Percentiles rank a stretch among this genome's conserved stretches.
These are phyloP conservation scores for Oscheius sp. DNA, from an alignment of 2,888 invertebrate genomes.

Conservation along the genomic window DNA sequence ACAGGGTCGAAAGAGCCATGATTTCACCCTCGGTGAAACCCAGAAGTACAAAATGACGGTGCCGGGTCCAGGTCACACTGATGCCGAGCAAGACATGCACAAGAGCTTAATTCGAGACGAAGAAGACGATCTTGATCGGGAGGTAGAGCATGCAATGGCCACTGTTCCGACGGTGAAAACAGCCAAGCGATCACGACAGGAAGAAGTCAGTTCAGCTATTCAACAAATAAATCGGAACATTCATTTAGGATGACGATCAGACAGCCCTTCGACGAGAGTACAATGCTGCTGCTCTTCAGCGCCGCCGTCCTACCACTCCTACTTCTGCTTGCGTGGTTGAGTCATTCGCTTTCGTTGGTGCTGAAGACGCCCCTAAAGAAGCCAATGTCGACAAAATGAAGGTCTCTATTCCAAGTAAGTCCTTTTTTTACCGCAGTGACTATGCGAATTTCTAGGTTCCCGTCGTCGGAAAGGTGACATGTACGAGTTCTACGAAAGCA, in stretches of 20 bases:
- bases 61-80: conserved; percentile 69
- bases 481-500: conserved; percentile 65
- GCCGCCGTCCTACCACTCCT: conserved; percentile 69
- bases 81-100: conserved; percentile 70
- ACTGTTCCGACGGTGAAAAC: conserved; percentile 15
- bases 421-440: neutral
- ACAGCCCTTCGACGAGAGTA: conserved; percentile 55
- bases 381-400: conserved; percentile 48
- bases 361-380: conserved; percentile 25
- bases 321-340: conserved; percentile 52
- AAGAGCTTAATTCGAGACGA: conserved; percentile 62
- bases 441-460: conserved; percentile 19
- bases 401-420: conserved; percentile 54
- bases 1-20: conserved; percentile 39
- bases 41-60: conserved; percentile 71
- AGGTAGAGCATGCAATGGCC: conserved; percentile 38
- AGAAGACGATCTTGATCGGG: conserved; percentile 51
- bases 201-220: neutral
- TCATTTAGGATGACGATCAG: conserved; percentile 9
- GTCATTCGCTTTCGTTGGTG: conserved; percentile 44
- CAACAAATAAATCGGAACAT: neutral
- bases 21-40: conserved; percentile 68
- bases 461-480: conserved; percentile 50
- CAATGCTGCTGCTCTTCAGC: conserved; percentile 50
- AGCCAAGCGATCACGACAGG: neutral